A percentile compares a stretch with the other conserved stretches of the same genome.
phyloP scores from a whole-genome alignment of 2,113 vertebrate species.

The Recurvirostra avosetta region DNA sequence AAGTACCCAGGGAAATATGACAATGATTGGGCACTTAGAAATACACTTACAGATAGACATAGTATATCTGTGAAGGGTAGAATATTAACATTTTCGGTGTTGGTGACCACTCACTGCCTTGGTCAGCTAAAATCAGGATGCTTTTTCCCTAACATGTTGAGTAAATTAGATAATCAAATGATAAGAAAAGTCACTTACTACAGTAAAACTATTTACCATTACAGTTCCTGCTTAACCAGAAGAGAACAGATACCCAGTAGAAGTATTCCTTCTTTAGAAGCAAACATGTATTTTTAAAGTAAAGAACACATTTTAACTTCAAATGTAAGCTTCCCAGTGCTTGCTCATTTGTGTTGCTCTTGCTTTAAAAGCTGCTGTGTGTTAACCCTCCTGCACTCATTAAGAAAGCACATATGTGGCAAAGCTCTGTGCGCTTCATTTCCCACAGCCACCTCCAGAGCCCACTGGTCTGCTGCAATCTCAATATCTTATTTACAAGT shows the following conservation, averaged over 20 bases:
- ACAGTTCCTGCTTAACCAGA: neutral
- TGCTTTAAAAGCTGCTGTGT: neutral
- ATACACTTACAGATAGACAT: neutral
- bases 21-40: slow-evolving; percentile 20
- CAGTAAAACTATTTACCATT: neutral
- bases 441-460: neutral
- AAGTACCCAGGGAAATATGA: slow-evolving; percentile 26
- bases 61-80: neutral
- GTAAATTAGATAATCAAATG: neutral
- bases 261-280: neutral
- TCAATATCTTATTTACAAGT: neutral
- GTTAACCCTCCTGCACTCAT: neutral
- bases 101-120: neutral
- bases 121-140: neutral
- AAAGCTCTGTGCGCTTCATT: neutral
- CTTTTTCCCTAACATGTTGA: neutral
- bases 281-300: neutral
- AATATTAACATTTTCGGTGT: neutral
- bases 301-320: neutral
- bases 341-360: neutral
- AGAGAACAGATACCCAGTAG: neutral
- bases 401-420: neutral
- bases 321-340: neutral
- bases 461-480: neutral
- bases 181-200: neutral